Evolutionary conservation across 2,888 invertebrate genomes (phyloP).

Genomic region (Cabera pusaria): DNA sequence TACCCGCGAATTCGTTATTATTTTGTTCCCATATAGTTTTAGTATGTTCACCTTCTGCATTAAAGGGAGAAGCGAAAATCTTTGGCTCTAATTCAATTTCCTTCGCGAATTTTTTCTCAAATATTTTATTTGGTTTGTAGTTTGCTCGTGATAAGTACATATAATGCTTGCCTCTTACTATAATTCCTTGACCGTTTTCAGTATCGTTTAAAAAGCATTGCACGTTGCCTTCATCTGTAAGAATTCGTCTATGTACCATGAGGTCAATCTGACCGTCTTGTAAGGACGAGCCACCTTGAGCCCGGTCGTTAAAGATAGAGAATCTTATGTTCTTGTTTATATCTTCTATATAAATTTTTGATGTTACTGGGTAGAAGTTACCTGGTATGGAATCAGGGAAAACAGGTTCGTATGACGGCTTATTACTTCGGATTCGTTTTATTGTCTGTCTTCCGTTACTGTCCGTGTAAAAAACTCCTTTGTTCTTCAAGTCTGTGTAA

Average conservation of each 20-base stretch:
- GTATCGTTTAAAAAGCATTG: conserved; percentile 49
- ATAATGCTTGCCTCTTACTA: conserved; percentile 55
- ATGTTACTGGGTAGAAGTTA: conserved; percentile 97
- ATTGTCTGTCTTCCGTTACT: conserved; percentile 95
- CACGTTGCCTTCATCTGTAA: conserved; percentile 88
- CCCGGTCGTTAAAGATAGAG: conserved; percentile 88
- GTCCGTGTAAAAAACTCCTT: conserved; percentile 93
- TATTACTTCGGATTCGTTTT: conserved; percentile 84
- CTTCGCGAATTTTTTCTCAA: conserved; percentile 65
- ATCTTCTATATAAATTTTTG: conserved; percentile 89
- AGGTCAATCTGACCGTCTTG: conserved; percentile 89
- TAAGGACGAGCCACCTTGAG: conserved; percentile 91
- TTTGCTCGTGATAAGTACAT: conserved; percentile 54
- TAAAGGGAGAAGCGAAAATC: conserved; percentile 35
- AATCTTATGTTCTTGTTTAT: conserved; percentile 65
- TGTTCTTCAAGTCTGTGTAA: conserved; percentile 83
- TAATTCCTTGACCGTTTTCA: conserved; percentile 35
- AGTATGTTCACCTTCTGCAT: conserved; percentile 19
- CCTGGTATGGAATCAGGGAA: conserved; percentile 47
- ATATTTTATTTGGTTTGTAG: conserved; percentile 52
- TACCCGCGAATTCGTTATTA: conserved; percentile 61
- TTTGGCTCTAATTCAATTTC: conserved; percentile 51
- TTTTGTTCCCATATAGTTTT: conserved; percentile 24
- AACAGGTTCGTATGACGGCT: conserved; percentile 40
- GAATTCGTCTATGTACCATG: conserved; percentile 91